phyloP scores from a whole-genome alignment of 35 echinoderm and acorn worm species.

The Ptychodera flava region DNA sequence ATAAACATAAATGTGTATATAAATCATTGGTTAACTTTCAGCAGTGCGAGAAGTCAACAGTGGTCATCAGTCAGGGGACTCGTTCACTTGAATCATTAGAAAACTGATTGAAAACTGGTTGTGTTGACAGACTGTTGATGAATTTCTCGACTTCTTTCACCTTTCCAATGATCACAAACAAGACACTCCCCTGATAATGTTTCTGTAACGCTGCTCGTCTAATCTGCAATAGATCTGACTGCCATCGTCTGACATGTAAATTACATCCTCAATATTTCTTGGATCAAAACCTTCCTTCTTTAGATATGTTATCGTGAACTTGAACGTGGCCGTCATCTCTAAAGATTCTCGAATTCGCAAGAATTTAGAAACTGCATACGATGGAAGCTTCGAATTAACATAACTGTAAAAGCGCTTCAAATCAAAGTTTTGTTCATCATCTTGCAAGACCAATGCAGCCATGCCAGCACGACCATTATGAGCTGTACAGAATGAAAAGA shows the following conservation, averaged over 20 bases:
- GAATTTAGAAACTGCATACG: constrained; percentile 81
- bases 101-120: too few species aligned
- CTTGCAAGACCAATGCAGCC: constrained; percentile 40
- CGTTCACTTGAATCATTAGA: too few species aligned
- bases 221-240: constrained; percentile 44
- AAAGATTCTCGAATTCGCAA: constrained; percentile 51
- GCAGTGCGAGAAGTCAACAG: too few species aligned
- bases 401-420: constrained; percentile 38
- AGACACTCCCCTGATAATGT: neutral
- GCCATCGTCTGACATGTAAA: constrained; percentile 49
- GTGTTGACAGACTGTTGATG: too few species aligned
- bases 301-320: constrained; percentile 52
- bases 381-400: constrained; percentile 46
- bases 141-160: too few species aligned
- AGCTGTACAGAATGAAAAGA: constrained; percentile 25
- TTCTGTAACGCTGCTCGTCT: constrained; percentile 13
- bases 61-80: too few species aligned
- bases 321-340: constrained; percentile 72
- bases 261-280: constrained; percentile 24
- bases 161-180: neutral
- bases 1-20: too few species aligned
- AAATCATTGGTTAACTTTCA: too few species aligned
- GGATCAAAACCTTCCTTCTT: constrained; percentile 74
- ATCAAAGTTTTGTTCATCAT: constrained; percentile 15
- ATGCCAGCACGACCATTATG: constrained; percentile 66